Evolutionary conservation across 2,888 invertebrate species (phyloP).

Genomic region (Corbicula japonica): DNA sequence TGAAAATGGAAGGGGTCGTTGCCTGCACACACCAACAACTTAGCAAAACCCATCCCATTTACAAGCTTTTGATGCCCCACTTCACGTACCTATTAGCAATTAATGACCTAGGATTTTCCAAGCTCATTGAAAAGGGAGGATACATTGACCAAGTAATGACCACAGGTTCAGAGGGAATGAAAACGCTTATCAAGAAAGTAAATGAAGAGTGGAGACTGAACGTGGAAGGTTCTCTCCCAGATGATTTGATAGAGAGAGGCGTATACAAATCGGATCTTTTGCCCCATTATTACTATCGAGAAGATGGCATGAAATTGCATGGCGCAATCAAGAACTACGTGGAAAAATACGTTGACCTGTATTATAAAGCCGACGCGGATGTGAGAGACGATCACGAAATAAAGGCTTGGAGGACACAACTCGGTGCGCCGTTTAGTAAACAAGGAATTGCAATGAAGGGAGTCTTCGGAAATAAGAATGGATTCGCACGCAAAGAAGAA

Average conservation of each 20-base stretch:
- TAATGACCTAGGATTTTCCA: slow-evolving; percentile 83
- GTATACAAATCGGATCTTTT: slow-evolving; percentile 81
- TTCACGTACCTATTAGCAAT: slow-evolving; percentile 87
- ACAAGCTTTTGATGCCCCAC: slow-evolving; percentile 87
- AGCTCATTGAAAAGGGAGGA: not conserved
- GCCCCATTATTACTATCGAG: slow-evolving; percentile 85
- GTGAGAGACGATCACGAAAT: slow-evolving; percentile 75
- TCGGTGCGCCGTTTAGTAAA: slow-evolving; percentile 77
- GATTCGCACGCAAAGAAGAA: slow-evolving; percentile 41
- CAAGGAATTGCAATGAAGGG: slow-evolving; percentile 82
- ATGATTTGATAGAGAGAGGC: slow-evolving; percentile 83
- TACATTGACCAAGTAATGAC: slow-evolving; percentile 35
- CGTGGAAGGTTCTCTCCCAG: slow-evolving; percentile 82
- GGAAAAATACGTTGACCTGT: slow-evolving; percentile 61
- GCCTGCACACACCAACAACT: slow-evolving; percentile 86
- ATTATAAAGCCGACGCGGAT: slow-evolving; percentile 64
- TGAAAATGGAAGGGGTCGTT: slow-evolving; percentile 87
- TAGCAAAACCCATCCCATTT: slow-evolving; percentile 87
- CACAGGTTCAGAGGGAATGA: slow-evolving; percentile 7
- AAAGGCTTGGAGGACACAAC: slow-evolving; percentile 83
- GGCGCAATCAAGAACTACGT: slow-evolving; percentile 83
- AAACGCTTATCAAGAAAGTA: not conserved
- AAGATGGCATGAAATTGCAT: slow-evolving; percentile 84
- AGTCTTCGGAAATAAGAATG: slow-evolving; percentile 57
- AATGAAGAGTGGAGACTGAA: slow-evolving; percentile 72